Conservation (phyloP, 2,888 invertebrate genomes). For the Catocala nupta region DNA sequence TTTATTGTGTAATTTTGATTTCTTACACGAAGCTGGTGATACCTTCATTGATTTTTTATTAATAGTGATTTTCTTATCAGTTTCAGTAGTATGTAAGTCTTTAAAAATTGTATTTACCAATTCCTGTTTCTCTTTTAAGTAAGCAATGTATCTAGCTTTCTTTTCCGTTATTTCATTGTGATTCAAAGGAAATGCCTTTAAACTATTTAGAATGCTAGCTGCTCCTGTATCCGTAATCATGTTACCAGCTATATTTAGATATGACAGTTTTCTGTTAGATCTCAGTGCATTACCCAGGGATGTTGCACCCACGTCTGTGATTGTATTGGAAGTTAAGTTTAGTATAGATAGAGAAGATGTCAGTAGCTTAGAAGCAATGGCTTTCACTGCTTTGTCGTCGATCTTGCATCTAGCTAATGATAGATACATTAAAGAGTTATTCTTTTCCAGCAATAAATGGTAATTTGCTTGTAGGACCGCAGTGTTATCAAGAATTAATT, state of each 20-base stretch:
- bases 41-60: conserved; percentile 43
- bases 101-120: conserved; percentile 44
- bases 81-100: conserved; percentile 50
- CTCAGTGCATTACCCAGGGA: conserved; percentile 62
- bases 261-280: conserved; percentile 70
- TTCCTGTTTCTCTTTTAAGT: conserved; percentile 55
- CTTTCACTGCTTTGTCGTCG: conserved; percentile 58
- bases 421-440: conserved; percentile 51
- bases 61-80: conserved; percentile 40
- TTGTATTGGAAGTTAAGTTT: conserved; percentile 72
- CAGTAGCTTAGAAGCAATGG: conserved; percentile 56
- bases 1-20: no score
- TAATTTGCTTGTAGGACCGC: conserved; percentile 52
- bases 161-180: conserved; percentile 55
- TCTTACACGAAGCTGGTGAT: background rate
- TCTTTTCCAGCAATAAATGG: conserved; percentile 54
- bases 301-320: conserved; percentile 68
- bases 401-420: conserved; percentile 67
- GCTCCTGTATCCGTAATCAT: conserved; percentile 66
- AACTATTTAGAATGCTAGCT: conserved; percentile 54
- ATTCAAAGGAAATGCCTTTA: conserved; percentile 45
- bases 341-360: conserved; percentile 54
- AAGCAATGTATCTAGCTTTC: conserved; percentile 51
- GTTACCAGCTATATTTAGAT: conserved; percentile 72
- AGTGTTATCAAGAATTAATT: conserved; percentile 18